Conservation (phyloP, 2,888 invertebrate species). For the Eudasyphora cyanicolor region DNA sequence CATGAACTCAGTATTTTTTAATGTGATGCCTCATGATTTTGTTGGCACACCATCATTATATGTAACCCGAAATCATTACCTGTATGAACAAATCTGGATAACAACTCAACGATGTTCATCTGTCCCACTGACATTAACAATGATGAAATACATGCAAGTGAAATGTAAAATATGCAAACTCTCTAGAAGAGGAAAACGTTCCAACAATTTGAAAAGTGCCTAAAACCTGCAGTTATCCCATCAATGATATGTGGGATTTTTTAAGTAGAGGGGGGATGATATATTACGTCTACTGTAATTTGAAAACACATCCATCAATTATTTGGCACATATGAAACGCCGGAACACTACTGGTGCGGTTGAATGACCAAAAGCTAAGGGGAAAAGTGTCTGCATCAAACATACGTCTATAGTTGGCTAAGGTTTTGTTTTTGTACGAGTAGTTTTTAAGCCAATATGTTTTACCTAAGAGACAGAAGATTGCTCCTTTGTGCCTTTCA, state of each 20-base stretch:
- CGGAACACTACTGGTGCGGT: background rate
- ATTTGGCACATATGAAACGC: background rate
- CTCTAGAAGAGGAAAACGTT: background rate
- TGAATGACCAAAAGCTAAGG: background rate
- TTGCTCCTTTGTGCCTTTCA: background rate
- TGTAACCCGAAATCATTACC: too few relatives aligned
- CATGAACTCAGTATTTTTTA: too few relatives aligned
- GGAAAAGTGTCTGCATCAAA: background rate
- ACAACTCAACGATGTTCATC: background rate
- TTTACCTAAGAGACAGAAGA: background rate
- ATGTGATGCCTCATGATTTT: too few relatives aligned
- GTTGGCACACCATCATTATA: too few relatives aligned
- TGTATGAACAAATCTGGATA: background rate
- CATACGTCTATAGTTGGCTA: background rate
- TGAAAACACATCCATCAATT: constrained; percentile 59
- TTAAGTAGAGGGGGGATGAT: background rate
- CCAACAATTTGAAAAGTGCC: background rate
- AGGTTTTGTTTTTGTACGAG: background rate
- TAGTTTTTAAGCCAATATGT: background rate
- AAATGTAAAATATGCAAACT: background rate
- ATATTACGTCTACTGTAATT: constrained; percentile 45
- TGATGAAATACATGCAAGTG: background rate
- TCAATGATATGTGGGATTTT: background rate
- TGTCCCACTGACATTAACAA: constrained; percentile 6
- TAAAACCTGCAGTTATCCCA: background rate